Evolutionary conservation across 2,888 invertebrate species (phyloP).

Genomic region (Lasioglossum figueresi): DNA sequence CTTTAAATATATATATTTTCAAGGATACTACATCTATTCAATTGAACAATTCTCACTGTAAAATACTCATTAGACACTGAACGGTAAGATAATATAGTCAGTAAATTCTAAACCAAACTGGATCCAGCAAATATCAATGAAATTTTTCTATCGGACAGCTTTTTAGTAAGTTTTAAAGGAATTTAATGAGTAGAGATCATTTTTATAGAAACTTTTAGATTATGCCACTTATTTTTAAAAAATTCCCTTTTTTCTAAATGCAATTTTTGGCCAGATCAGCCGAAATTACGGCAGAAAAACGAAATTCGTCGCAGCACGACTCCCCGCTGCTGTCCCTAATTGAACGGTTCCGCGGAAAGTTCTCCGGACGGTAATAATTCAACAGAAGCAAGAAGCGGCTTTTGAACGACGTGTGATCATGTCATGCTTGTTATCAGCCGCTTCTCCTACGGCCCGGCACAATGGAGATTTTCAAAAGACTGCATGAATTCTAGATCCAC

Average conservation of each 20-base stretch:
- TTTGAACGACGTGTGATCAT: conserved; percentile 65
- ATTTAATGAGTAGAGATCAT: not conserved
- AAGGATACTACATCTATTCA: too few relatives aligned
- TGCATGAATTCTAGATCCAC: conserved; percentile 81
- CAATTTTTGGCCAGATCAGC: not conserved
- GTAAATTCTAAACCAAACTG: too few relatives aligned
- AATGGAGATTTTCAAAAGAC: conserved; percentile 80
- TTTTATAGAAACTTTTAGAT: not conserved
- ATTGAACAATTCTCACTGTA: too few relatives aligned
- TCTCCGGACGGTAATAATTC: conserved; percentile 51
- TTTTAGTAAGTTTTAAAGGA: not conserved
- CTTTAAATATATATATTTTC: too few relatives aligned
- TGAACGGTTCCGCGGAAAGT: conserved; percentile 28
- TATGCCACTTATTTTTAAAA: not conserved
- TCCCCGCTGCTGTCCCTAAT: not conserved
- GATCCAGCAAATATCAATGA: too few relatives aligned
- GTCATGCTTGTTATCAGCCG: conserved; percentile 64
- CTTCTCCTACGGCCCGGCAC: conserved; percentile 67
- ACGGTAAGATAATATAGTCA: too few relatives aligned
- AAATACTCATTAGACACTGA: too few relatives aligned
- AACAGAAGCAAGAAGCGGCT: conserved; percentile 42
- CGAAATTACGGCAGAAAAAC: not conserved
- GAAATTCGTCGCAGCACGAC: not conserved
- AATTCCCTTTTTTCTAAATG: not conserved
- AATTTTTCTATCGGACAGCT: too few relatives aligned